Evolutionary conservation across 2,797 vertebrate species (phyloP).

Genomic region (Pristis pectinata): DNA sequence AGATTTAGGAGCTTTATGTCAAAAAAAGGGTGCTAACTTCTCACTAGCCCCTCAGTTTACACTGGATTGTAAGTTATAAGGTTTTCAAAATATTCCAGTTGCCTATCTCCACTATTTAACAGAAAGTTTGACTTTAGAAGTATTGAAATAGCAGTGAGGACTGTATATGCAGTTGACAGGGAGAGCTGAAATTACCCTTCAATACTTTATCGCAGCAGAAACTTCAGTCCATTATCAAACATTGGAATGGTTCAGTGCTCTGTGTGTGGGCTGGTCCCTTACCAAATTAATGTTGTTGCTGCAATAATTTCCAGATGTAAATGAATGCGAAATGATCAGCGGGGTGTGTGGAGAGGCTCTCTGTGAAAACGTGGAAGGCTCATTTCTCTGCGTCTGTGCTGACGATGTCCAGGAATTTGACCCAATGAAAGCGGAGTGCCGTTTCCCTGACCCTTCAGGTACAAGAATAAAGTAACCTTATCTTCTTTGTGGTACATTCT

Average conservation of each 20-base stretch:
- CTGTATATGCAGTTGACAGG: neutral
- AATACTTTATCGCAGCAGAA: neutral
- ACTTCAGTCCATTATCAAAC: neutral
- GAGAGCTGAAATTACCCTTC: neutral
- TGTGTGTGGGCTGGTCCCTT: neutral
- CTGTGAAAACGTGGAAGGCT: conserved; percentile 83
- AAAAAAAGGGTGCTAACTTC: neutral
- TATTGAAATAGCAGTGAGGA: neutral
- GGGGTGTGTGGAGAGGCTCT: conserved; percentile 83
- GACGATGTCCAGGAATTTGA: conserved; percentile 78
- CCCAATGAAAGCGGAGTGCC: conserved; percentile 78
- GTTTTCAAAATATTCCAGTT: neutral
- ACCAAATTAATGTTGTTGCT: neutral
- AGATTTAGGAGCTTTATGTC: neutral
- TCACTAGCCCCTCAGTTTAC: neutral
- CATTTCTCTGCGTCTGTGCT: conserved; percentile 80
- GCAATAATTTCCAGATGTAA: conserved; percentile 69
- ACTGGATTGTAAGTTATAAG: too few relatives aligned
- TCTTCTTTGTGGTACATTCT: conserved; percentile 11
- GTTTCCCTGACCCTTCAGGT: conserved; percentile 67
- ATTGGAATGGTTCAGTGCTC: neutral
- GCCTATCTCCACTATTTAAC: neutral
- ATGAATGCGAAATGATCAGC: conserved; percentile 85
- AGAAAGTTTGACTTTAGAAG: neutral
- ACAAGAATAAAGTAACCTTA: conserved; percentile 36